Conservation (phyloP, 2,888 invertebrate species). For the Tenthredo livida region DNA sequence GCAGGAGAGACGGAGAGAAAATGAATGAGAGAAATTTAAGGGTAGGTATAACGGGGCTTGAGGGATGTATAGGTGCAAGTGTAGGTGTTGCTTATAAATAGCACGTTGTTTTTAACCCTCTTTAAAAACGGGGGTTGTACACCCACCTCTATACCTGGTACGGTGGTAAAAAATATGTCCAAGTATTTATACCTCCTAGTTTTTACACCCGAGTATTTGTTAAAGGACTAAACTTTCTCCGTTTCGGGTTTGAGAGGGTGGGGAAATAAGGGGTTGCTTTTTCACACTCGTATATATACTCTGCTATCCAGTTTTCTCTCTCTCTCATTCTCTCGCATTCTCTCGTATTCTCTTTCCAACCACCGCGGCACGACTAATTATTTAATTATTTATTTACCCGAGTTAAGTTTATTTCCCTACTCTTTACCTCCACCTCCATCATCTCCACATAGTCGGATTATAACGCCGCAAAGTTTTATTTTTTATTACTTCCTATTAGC, state of each 20-base stretch:
- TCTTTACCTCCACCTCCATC: neutral
- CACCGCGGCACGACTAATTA: slow-evolving; percentile 66
- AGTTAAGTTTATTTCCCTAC: slow-evolving; percentile 64
- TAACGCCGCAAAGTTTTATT: slow-evolving; percentile 66
- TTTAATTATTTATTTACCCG: slow-evolving; percentile 73
- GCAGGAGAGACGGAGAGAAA: neutral
- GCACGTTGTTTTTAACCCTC: slow-evolving; percentile 49
- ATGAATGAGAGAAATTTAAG: neutral
- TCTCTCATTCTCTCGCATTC: neutral
- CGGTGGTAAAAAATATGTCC: slow-evolving; percentile 22
- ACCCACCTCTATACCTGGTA: neutral
- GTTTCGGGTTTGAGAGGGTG: neutral
- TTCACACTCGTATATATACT: slow-evolving; percentile 6
- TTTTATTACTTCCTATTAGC: slow-evolving; percentile 69
- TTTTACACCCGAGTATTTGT: neutral
- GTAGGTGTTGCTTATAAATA: slow-evolving; percentile 28
- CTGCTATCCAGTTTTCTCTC: slow-evolving; percentile 56
- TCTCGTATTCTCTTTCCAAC: neutral
- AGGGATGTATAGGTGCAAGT: neutral
- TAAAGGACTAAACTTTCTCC: neutral
- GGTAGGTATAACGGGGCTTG: too few species aligned
- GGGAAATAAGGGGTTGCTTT: slow-evolving; percentile 36
- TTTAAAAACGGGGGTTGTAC: slow-evolving; percentile 35
- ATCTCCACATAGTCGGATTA: slow-evolving; percentile 60
- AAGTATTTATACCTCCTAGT: neutral